Base-by-base conservation (phyloP, 2,113 vertebrate genomes). In the Tragulus kanchil region DNA sequence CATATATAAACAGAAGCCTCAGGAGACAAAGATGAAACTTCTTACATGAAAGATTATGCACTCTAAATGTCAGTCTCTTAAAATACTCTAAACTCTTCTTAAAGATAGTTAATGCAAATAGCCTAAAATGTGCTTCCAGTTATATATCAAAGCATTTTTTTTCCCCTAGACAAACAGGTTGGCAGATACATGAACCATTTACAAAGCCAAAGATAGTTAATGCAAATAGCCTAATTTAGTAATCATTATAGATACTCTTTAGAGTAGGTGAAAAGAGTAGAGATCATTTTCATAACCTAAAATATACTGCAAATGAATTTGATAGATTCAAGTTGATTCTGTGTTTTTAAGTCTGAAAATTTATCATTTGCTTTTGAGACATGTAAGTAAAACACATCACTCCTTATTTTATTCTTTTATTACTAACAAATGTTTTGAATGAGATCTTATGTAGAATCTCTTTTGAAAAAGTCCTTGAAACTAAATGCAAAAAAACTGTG, bases 51-150 rank as follows among this genome's bases (percentile, higher is more conserved):
- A 95, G 77, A 87, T 98, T 65, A 94, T 90, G 48, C 19, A 75
- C 28, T 97, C 58, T 94, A 96, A 95, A 96, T 97, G 93, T 95
- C 91, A 96, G 83, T 85, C 45, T 79, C 84, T 23, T 82, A 89
- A 90, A 94, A 94, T 96, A 82, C 54, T 94, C 19, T 59, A 86
- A 82, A 90, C 45, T 64, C 28, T 61, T 81, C 85, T 87, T 96
- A 89, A 94, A 97, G 52, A 81, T 81, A 82, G 75, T 88, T 94
- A 93, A 92, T 95, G 69, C 58, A 97, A 97, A 89, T 93, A 84
- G 52, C 31, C 67, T 86, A 94, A 65, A 97, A 95, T 31, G 1
- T 90, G 5, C 21, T 26, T 92, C 85, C 94, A 97, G 94, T 77
- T 88, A 78, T 15, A 89, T 50, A 91, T 95, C 67, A 95, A 52